Evolutionary conservation across 2,888 invertebrate species (phyloP), one percentile per base, ranked within the genome.

Genomic region (Byasa hedistus): DNA sequence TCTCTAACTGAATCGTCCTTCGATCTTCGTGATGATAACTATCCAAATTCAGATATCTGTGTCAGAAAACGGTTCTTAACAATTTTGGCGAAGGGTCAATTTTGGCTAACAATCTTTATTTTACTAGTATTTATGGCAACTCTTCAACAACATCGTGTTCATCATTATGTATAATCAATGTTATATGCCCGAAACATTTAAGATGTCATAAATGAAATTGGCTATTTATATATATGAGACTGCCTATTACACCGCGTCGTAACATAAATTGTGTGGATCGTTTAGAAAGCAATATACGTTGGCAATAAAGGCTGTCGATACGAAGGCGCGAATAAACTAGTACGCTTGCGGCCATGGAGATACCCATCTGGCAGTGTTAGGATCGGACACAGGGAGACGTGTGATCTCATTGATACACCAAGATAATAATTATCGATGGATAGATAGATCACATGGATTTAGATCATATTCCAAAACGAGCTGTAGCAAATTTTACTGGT

Each of bases 251-350:
- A 63, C 22, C 44, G 62, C 44, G 52, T 54, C 56, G 66, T 61
- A 44, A 23, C 67, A 56, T 67, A 67, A 67, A 67, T 67, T 15
- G 51, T 36, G 62, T 55, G 48, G 27, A 60, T 48, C 66, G 51
- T 63, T 67, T 63, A 67, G 63, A 68, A 64, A 68, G 64, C 64
- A 57, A 68, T 64, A 23, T 21, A 52, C 51, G 64, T n/a, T n/a
- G 17, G 52, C 54, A 61, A 64, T 57, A 60, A 64, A 60, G 61
- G 22, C 58, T 36, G 39, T 27, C 64, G 67, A 59, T 60, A 60
- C 21, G 19, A 23, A 19, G 51, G 59, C 27, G 55, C 10, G 54
- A 59, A 22, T 23, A 51, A 39, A 51, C 61, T 64, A 61, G 39
- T 62, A 32, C 27, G 17, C 60, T n/a, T 5, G 17, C 22, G 27